Conservation (phyloP, 2,888 invertebrate genomes). For the Campoplex nolae region DNA sequence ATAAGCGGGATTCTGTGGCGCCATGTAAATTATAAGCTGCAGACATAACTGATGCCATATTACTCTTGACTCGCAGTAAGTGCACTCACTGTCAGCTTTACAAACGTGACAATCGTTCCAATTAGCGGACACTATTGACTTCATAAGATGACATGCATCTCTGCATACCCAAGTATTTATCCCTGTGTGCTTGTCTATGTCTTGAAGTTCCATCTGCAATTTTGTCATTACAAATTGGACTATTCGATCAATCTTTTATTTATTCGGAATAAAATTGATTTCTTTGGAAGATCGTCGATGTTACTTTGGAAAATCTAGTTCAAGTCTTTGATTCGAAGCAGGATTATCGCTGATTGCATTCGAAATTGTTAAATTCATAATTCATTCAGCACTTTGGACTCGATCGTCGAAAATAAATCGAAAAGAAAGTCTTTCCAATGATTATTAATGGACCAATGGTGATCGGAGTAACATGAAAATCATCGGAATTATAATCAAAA, state of each 20-base stretch:
- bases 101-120: slow-evolving; percentile 89
- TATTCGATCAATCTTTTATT: too few species aligned
- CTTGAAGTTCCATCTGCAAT: slow-evolving; percentile 92
- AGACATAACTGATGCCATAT: slow-evolving; percentile 97
- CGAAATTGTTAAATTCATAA: too few species aligned
- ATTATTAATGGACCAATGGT: too few species aligned
- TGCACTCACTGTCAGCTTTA: slow-evolving; percentile 89
- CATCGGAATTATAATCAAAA: background rate
- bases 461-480: too few species aligned
- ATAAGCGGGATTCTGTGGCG: slow-evolving; percentile 90
- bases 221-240: background rate
- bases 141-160: slow-evolving; percentile 90
- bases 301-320: background rate
- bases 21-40: slow-evolving; percentile 92
- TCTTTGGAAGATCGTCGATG: background rate
- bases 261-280: background rate
- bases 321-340: background rate
- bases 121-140: slow-evolving; percentile 91
- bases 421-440: too few species aligned
- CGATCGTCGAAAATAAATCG: too few species aligned
- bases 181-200: slow-evolving; percentile 92
- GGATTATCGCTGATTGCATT: background rate
- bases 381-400: too few species aligned
- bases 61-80: slow-evolving; percentile 96
- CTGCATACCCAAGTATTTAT: slow-evolving; percentile 91